These are phyloP conservation scores for Epiblema foenella DNA, from an alignment of 2,888 invertebrate genomes.

Conservation along the genomic window DNA sequence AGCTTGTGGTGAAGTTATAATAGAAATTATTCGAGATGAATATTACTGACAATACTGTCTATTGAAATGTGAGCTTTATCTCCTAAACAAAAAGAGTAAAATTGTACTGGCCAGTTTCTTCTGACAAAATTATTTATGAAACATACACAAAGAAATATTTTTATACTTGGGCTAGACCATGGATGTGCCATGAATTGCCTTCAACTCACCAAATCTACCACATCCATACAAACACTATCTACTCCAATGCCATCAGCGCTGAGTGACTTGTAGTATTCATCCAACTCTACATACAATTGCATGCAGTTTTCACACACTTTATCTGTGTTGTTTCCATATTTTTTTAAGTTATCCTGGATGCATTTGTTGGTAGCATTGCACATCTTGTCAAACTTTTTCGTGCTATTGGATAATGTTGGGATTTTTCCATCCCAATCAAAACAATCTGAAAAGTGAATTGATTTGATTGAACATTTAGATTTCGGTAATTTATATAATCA, in stretches of 20 bases:
- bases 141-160: too few relatives aligned
- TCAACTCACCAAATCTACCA: slow-evolving; percentile 86
- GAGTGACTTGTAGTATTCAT: slow-evolving; percentile 84
- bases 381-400: slow-evolving; percentile 76
- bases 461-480: slow-evolving; percentile 12
- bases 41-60: too few relatives aligned
- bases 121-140: too few relatives aligned
- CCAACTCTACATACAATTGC: slow-evolving; percentile 80
- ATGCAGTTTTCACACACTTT: slow-evolving; percentile 83
- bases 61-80: too few relatives aligned
- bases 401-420: slow-evolving; percentile 78
- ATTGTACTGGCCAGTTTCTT: too few relatives aligned
- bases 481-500: not conserved
- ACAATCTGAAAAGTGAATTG: slow-evolving; percentile 79
- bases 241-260: slow-evolving; percentile 83
- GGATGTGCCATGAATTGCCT: not conserved
- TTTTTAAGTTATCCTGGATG: slow-evolving; percentile 62
- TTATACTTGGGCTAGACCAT: not conserved
- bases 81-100: too few relatives aligned
- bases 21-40: not conserved
- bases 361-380: slow-evolving; percentile 77
- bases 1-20: not conserved
- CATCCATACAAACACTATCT: slow-evolving; percentile 87
- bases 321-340: slow-evolving; percentile 59
- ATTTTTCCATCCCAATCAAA: slow-evolving; percentile 75